These are phyloP conservation scores for Odobenus rosmarus DNA, from an alignment of 2,113 vertebrate genomes.

Conservation along the genomic window DNA sequence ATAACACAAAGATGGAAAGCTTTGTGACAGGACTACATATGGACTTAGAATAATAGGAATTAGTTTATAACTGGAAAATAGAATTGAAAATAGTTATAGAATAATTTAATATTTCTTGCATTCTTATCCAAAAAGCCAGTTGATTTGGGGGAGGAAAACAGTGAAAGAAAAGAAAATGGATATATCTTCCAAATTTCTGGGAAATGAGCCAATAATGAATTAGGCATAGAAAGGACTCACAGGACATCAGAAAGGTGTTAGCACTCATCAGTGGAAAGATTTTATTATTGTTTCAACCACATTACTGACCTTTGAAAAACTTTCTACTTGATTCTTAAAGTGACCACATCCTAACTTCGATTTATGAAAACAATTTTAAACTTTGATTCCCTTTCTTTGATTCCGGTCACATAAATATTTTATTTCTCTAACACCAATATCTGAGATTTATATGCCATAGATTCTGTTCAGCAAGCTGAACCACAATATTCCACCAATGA, in stretches of 20 bases:
- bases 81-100: not conserved
- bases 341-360: slow-evolving; percentile 31
- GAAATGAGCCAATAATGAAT: slow-evolving; percentile 40
- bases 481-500: not conserved
- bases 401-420: not conserved
- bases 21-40: not conserved
- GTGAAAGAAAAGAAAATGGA: slow-evolving; percentile 33
- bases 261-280: slow-evolving; percentile 9
- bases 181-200: slow-evolving; percentile 16
- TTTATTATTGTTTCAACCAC: not conserved
- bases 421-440: not conserved
- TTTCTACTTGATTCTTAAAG: slow-evolving; percentile 34
- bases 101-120: slow-evolving; percentile 6
- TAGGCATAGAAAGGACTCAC: not conserved
- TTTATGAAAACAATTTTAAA: slow-evolving; percentile 31
- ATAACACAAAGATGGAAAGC: not conserved
- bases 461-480: not conserved
- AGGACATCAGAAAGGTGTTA: not conserved
- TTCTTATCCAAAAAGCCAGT: not conserved
- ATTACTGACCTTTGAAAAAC: slow-evolving; percentile 34
- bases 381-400: not conserved
- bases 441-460: not conserved
- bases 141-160: not conserved
- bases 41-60: not conserved
- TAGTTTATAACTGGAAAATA: slow-evolving; percentile 37